Evolutionary conservation across 2,888 invertebrate genomes (phyloP).

Genomic region (Callyntrura guangdongensis): DNA sequence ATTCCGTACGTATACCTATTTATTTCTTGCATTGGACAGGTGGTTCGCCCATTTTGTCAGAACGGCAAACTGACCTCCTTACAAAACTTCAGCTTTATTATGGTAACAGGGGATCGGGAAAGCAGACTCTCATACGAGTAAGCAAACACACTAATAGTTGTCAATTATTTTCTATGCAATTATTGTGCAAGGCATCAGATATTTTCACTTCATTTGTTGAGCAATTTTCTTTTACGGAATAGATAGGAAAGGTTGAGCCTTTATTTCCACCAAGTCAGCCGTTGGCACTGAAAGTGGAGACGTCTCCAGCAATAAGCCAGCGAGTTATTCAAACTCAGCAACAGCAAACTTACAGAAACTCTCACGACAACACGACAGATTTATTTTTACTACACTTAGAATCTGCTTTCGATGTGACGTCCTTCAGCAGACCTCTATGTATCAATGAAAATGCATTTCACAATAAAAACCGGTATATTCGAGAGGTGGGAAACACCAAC

Average conservation of each 20-base stretch:
- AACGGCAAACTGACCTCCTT: slow-evolving; percentile 6
- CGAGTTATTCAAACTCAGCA: no score
- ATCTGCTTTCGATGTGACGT: slow-evolving; percentile 29
- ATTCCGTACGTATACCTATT: background rate
- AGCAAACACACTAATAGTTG: background rate
- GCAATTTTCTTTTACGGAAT: slow-evolving; percentile 25
- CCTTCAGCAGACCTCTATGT: slow-evolving; percentile 65
- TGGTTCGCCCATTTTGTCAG: slow-evolving; percentile 49
- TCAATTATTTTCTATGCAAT: background rate
- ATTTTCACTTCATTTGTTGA: background rate
- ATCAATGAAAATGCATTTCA: slow-evolving; percentile 42
- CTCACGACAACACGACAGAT: slow-evolving; percentile 8
- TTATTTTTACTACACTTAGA: slow-evolving; percentile 65
- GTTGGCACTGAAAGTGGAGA: slow-evolving; percentile 28
- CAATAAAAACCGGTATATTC: slow-evolving; percentile 41
- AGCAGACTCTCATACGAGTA: slow-evolving; percentile 60
- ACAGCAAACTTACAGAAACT: background rate
- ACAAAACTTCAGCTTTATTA: slow-evolving; percentile 57
- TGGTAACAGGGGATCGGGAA: slow-evolving; percentile 54
- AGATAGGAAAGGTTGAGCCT: slow-evolving; percentile 67
- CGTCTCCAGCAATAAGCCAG: background rate
- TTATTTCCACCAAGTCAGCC: slow-evolving; percentile 39
- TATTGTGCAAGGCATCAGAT: background rate
- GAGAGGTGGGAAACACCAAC: background rate
- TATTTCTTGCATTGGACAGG: slow-evolving; percentile 20